Base-by-base conservation (phyloP, 2,113 vertebrate genomes). In the Conger conger region DNA sequence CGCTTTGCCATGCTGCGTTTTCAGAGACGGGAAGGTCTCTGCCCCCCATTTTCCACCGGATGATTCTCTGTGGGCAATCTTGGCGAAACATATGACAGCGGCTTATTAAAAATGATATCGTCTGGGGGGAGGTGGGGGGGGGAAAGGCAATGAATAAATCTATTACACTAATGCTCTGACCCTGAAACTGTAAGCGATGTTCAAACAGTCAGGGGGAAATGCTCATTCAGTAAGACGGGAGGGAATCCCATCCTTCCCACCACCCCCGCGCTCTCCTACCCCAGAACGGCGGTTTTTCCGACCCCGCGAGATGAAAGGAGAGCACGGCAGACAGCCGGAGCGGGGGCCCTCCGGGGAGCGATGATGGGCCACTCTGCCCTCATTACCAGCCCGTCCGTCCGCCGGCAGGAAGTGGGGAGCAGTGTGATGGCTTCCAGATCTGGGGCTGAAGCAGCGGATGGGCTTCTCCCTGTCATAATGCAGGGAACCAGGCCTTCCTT, bases 101-200 rank as follows among this genome's bases (percentile, higher is more conserved):
- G 79, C 89, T 92, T 92, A 93, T 93, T 94, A 93, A 90, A 92
- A 87, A 53, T 80, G 89, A 90, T 84, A 87, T 77, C 86, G 57
- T 5, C 57, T 27, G 18, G 5, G 60, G 23, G 82, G 86, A 88
- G 30, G 63, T 37, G 76, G 84, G 87, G 54, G 53, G 36, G 83
- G 23, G 38, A 87, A 82, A 91, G 87, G 86, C 91, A 91, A 94
- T 94, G 92, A 94, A 93, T 94, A 94, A 86, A 94, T 93, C 92
- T 89, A 91, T 92, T 89, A 85, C 88, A 91, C 88, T 92, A 93
- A 94, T 90, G 90, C 91, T 90, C 81, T 89, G 88, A 92, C 92
- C 92, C 91, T 89, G 91, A 91, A 91, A 91, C 88, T 91, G 90
- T 92, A 89, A 93, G 88, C 88, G 90, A 88, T 83, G 90, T 89